phyloP scores from a whole-genome alignment of 2,113 vertebrate species.

The Charadrius vociferus region DNA sequence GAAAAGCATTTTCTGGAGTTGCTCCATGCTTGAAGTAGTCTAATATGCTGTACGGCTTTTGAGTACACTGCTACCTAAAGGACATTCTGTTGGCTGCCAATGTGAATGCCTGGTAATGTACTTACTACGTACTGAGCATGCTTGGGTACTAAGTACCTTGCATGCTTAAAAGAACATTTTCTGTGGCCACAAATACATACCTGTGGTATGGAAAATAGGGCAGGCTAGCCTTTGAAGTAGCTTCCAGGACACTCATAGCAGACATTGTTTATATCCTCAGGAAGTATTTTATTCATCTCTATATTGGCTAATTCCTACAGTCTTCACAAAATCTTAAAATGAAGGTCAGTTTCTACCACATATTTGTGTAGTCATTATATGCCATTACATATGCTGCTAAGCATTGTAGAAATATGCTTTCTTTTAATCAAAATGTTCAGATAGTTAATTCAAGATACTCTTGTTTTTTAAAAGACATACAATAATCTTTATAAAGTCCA shows the following conservation, averaged over 20 bases:
- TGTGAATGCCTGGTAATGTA: background rate
- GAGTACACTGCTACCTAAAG: background rate
- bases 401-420: background rate
- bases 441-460: background rate
- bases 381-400: background rate
- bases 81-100: background rate
- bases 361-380: no score
- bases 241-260: background rate
- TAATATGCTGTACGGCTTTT: background rate
- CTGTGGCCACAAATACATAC: background rate
- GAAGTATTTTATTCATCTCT: no score
- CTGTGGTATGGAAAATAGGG: background rate
- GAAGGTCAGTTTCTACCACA: no score
- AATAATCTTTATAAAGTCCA: background rate
- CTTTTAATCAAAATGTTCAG: background rate
- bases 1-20: background rate
- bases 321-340: no score
- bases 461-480: background rate
- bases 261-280: no score
- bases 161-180: background rate
- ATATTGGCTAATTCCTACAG: no score
- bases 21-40: background rate
- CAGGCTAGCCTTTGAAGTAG: background rate
- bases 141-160: background rate
- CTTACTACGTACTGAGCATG: background rate